phyloP scores from a whole-genome alignment of 1,140 invertebrate genomes.

The Drosophila quadrilineata region DNA sequence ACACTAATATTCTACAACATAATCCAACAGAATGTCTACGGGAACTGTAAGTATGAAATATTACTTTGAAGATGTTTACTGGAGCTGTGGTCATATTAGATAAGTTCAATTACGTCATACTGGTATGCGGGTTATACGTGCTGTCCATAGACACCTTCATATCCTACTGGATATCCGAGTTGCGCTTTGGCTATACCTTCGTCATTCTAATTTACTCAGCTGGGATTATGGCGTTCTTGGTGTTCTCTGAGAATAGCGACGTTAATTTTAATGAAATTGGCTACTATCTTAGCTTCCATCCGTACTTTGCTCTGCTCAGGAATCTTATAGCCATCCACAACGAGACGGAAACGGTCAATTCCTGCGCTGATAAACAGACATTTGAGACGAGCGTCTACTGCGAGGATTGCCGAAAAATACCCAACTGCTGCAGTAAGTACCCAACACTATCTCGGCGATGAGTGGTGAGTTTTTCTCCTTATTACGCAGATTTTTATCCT shows the following conservation, averaged over 20 bases:
- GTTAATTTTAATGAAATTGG: background rate
- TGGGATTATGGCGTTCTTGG: constrained; percentile 19
- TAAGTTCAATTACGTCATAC: background rate
- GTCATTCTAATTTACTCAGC: constrained; percentile 20
- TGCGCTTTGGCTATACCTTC: constrained; percentile 6
- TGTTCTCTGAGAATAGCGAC: background rate
- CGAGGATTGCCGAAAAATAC: constrained; percentile 22
- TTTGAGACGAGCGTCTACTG: constrained; percentile 39
- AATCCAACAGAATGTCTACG: background rate
- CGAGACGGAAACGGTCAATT: background rate
- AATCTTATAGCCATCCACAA: constrained; percentile 11
- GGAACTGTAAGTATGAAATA: constrained; percentile 26
- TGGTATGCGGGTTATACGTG: constrained; percentile 19
- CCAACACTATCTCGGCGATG: background rate
- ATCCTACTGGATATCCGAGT: background rate
- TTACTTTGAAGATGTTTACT: no score
- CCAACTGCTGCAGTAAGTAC: constrained; percentile 51
- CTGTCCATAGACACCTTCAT: constrained; percentile 33
- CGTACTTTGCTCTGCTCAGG: constrained; percentile 18
- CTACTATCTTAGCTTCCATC: constrained; percentile 14
- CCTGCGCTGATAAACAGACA: constrained; percentile 33
- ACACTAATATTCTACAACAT: constrained; percentile 6
- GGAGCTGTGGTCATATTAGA: no score
- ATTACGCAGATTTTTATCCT: background rate
- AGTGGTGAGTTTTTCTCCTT: background rate